These are phyloP conservation scores for Pristionchus exspectatus DNA, from an alignment of 2,888 invertebrate species.

Conservation along the genomic window DNA sequence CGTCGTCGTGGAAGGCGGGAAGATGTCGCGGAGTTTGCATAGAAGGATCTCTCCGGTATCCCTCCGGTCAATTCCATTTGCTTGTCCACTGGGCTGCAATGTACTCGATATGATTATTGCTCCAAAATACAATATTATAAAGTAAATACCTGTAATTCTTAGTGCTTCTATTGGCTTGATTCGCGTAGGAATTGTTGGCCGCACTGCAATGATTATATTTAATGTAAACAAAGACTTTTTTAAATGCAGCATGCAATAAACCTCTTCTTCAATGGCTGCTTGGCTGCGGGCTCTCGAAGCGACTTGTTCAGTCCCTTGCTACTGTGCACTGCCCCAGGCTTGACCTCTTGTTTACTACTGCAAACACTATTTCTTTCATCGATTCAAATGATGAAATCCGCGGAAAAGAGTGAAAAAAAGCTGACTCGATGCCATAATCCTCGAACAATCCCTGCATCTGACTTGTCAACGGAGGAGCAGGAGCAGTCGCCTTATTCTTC, in stretches of 20 bases:
- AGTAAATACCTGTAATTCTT: slow-evolving; percentile 5
- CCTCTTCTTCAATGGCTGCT: not conserved
- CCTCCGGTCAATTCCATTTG: not conserved
- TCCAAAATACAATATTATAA: not conserved
- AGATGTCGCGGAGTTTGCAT: not conserved
- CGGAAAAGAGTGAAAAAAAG: not conserved
- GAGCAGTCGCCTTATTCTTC: too few relatives aligned
- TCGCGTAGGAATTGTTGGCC: not conserved
- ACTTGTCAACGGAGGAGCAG: not conserved
- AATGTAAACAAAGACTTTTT: not conserved
- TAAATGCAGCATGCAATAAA: not conserved
- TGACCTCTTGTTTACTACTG: not conserved
- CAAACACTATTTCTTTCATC: too few relatives aligned
- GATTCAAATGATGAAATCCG: too few relatives aligned
- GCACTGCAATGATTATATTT: not conserved
- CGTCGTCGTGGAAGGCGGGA: not conserved
- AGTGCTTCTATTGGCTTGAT: not conserved
- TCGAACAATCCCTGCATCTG: slow-evolving; percentile 4
- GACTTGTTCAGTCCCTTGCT: not conserved
- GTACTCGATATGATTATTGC: too few relatives aligned
- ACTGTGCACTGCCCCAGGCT: not conserved
- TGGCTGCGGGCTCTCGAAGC: not conserved
- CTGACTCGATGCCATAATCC: slow-evolving; percentile 13
- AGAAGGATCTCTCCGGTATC: not conserved
- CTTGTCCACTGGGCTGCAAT: slow-evolving; percentile 13